Percentiles rank a stretch among this genome's conserved stretches.
These are phyloP conservation scores for Probaryconus sp. DNA, from an alignment of 1,140 invertebrate genomes.

Conservation along the genomic window DNA sequence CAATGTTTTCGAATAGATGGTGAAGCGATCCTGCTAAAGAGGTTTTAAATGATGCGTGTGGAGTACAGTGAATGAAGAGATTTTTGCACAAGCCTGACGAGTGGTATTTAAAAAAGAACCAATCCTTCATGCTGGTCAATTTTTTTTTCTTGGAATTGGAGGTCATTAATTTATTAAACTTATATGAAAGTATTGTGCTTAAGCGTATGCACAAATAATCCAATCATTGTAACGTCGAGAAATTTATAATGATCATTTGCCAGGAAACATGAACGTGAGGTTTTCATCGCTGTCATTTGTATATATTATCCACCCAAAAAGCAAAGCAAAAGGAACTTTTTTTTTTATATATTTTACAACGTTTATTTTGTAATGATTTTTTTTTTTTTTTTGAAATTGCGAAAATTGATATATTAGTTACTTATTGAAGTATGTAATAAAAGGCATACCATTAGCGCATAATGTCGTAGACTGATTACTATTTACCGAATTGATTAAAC, in stretches of 20 bases:
- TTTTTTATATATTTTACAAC: too few relatives aligned
- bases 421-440: constrained; percentile 12
- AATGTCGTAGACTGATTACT: constrained; percentile 57
- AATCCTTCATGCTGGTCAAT: constrained; percentile 22
- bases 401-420: constrained; percentile 12
- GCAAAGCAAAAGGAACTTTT: too few relatives aligned
- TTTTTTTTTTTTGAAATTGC: too few relatives aligned
- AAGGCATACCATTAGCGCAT: constrained; percentile 36
- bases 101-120: not conserved
- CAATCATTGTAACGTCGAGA: constrained; percentile 25
- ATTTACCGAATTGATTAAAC: constrained; percentile 44
- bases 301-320: constrained; percentile 13
- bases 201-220: constrained; percentile 43
- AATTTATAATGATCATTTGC: constrained; percentile 15
- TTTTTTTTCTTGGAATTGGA: constrained; percentile 13
- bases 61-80: constrained; percentile 48
- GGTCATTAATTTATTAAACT: constrained; percentile 47
- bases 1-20: constrained; percentile 55
- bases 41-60: constrained; percentile 39
- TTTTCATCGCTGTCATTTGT: constrained; percentile 40
- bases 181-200: constrained; percentile 39
- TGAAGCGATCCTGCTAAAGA: constrained; percentile 21
- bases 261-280: constrained; percentile 9
- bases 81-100: constrained; percentile 33
- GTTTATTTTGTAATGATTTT: too few relatives aligned